Conservation (phyloP, 2,113 vertebrate species). For the Myxocyprinus asiaticus region DNA sequence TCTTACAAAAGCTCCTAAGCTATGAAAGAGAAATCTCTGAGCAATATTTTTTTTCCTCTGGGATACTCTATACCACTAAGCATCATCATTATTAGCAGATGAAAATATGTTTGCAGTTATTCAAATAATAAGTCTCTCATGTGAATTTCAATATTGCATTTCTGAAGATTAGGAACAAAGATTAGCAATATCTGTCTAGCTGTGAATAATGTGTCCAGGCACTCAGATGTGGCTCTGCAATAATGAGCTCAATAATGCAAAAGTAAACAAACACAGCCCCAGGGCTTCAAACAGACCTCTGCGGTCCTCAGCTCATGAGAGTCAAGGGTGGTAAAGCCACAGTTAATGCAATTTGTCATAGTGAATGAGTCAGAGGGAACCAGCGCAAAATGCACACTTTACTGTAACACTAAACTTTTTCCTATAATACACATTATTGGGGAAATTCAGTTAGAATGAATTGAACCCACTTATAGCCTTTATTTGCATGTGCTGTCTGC, state of each 20-base stretch:
- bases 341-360: conserved; percentile 37
- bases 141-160: conserved; percentile 1
- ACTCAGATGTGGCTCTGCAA: conserved; percentile 7
- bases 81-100: neutral
- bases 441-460: too few species aligned
- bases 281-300: neutral
- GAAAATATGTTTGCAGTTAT: conserved; percentile 1
- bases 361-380: conserved; percentile 32
- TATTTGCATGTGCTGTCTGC: too few species aligned
- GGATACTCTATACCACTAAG: neutral
- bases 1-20: neutral
- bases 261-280: conserved; percentile 19
- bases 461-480: too few species aligned
- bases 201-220: conserved; percentile 11
- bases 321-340: neutral
- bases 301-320: neutral
- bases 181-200: neutral
- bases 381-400: neutral
- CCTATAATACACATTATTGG: neutral
- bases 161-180: conserved; percentile 7
- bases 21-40: neutral
- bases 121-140: neutral
- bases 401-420: neutral
- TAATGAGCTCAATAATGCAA: conserved; percentile 25
- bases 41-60: neutral